A percentile compares a stretch with the other conserved stretches of the same genome.
These are phyloP conservation scores for Leptura quadrifasciata DNA, from an alignment of 2,888 invertebrate species.

Conservation along the genomic window DNA sequence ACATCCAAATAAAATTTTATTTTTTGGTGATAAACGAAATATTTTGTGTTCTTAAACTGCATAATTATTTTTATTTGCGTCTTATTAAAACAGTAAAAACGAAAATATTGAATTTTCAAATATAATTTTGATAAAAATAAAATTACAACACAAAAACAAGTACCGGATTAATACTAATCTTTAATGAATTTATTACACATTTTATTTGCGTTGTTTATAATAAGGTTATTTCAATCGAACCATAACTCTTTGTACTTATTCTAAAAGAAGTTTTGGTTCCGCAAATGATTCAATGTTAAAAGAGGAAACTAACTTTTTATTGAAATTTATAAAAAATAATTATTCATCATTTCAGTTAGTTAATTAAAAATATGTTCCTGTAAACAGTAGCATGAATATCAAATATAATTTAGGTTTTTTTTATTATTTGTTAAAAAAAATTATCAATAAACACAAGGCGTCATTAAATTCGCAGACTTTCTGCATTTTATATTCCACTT, in stretches of 20 bases:
- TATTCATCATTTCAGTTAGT: neutral
- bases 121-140: neutral
- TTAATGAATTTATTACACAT: neutral
- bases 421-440: neutral
- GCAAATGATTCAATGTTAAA: neutral
- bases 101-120: too few species aligned
- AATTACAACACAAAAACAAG: neutral
- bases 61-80: too few species aligned
- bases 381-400: neutral
- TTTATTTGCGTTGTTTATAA: neutral
- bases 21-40: too few species aligned
- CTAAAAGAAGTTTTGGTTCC: neutral
- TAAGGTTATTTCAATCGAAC: slow-evolving; percentile 4
- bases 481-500: neutral
- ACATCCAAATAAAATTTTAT: too few species aligned
- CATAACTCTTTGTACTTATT: neutral
- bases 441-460: neutral
- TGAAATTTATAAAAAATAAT: neutral
- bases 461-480: neutral
- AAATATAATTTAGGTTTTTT: neutral
- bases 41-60: too few species aligned
- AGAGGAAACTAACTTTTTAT: neutral
- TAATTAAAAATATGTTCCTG: neutral
- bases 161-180: neutral
- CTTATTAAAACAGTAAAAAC: too few species aligned